A percentile compares a stretch with the other conserved stretches of the same genome.
Evolutionary conservation across 2,888 invertebrate genomes (phyloP).

Genomic region (Drosophila niveifrons): DNA sequence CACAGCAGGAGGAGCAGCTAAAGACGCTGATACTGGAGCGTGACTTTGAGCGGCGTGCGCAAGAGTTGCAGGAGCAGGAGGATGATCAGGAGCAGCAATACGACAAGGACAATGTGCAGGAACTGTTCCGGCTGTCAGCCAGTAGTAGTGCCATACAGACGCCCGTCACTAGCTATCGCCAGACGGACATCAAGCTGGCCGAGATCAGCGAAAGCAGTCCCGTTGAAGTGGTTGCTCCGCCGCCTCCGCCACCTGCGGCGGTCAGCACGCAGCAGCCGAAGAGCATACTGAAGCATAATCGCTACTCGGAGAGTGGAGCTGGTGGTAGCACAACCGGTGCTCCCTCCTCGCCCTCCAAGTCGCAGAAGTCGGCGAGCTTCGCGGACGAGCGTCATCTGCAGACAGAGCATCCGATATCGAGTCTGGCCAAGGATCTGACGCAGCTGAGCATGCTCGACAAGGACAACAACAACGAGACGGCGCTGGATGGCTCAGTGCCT

Average conservation of each 20-base stretch:
- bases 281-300: slow-evolving; percentile 85
- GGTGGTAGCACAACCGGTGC: slow-evolving; percentile 60
- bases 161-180: slow-evolving; percentile 85
- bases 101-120: slow-evolving; percentile 86
- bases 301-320: slow-evolving; percentile 77
- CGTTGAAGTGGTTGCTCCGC: slow-evolving; percentile 49
- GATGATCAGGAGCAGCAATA: slow-evolving; percentile 86
- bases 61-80: slow-evolving; percentile 90
- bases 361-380: slow-evolving; percentile 84
- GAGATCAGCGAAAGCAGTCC: slow-evolving; percentile 63
- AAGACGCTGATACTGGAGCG: slow-evolving; percentile 95
- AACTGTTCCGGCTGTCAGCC: slow-evolving; percentile 86
- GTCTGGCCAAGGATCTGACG: slow-evolving; percentile 81
- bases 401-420: slow-evolving; percentile 82
- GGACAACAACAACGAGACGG: slow-evolving; percentile 68
- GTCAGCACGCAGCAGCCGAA: slow-evolving; percentile 81
- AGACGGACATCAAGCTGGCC: slow-evolving; percentile 83
- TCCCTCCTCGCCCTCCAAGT: slow-evolving; percentile 85
- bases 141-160: slow-evolving; percentile 84
- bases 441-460: slow-evolving; percentile 79
- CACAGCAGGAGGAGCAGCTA: slow-evolving; percentile 94
- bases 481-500: slow-evolving; percentile 62
- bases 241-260: slow-evolving; percentile 21
- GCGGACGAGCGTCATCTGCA: slow-evolving; percentile 84
- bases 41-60: slow-evolving; percentile 96